Conservation (phyloP, 2,888 invertebrate genomes). For the Erannis defoliaria region DNA sequence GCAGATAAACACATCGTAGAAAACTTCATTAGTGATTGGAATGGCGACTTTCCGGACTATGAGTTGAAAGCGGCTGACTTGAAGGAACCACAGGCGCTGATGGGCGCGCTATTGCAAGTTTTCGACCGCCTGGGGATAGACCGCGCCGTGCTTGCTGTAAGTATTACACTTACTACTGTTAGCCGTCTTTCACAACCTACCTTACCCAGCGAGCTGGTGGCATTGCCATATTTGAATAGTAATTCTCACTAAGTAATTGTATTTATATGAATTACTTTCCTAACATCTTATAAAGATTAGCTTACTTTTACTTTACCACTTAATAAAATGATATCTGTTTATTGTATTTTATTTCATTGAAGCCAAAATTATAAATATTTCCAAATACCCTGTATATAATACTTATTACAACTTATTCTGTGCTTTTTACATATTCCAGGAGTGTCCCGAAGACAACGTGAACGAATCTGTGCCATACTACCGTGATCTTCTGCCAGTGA, state of each 20-base stretch:
- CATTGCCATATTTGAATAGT: too few species aligned
- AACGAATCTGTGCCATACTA: slow-evolving; percentile 73
- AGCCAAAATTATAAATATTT: too few species aligned
- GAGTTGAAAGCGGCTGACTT: slow-evolving; percentile 62
- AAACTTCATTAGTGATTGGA: slow-evolving; percentile 69
- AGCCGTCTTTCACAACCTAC: too few species aligned
- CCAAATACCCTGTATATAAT: too few species aligned
- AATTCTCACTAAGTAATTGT: too few species aligned
- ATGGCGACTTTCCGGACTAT: slow-evolving; percentile 64
- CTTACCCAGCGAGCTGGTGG: too few species aligned
- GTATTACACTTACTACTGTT: slow-evolving; percentile 39
- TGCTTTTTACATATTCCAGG: too few species aligned
- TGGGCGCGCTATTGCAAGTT: slow-evolving; percentile 67
- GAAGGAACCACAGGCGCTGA: slow-evolving; percentile 70
- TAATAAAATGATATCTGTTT: too few species aligned
- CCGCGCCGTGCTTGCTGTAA: slow-evolving; percentile 63
- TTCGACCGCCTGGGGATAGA: slow-evolving; percentile 73
- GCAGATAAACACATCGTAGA: slow-evolving; percentile 54
- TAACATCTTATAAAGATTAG: too few species aligned
- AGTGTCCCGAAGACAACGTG: slow-evolving; percentile 62
- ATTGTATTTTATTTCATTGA: neutral
- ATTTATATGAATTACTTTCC: too few species aligned
- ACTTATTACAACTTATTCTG: too few species aligned
- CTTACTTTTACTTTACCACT: too few species aligned
- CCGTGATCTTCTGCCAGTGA: slow-evolving; percentile 73